These are phyloP conservation scores for Bovichtus diacanthus DNA, from an alignment of 2,797 vertebrate genomes.

Conservation along the genomic window DNA sequence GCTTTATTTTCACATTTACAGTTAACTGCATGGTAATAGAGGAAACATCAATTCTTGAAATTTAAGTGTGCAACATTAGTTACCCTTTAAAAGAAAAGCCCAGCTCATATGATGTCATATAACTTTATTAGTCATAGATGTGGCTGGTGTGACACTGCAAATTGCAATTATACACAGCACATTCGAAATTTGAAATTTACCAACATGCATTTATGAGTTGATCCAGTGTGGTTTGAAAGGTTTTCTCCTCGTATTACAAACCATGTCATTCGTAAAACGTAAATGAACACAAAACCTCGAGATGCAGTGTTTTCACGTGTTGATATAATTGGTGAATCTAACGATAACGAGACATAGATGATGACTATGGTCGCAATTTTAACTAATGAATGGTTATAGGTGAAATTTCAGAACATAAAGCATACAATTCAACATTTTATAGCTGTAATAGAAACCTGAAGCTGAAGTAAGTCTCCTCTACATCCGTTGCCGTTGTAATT, in stretches of 20 bases:
- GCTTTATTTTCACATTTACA: slow-evolving; percentile 2
- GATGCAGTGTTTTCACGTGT: slow-evolving; percentile 2
- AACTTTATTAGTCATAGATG: slow-evolving; percentile 54
- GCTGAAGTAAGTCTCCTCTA: slow-evolving; percentile 40
- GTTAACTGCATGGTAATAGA: background rate
- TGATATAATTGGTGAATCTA: slow-evolving; percentile 5
- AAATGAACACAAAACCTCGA: background rate
- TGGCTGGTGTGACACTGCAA: slow-evolving; percentile 31
- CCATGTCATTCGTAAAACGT: background rate
- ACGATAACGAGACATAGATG: slow-evolving; percentile 12
- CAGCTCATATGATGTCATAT: slow-evolving; percentile 24
- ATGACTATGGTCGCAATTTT: background rate
- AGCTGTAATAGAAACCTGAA: slow-evolving; percentile 40
- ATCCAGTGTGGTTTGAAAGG: background rate
- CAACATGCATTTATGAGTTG: background rate
- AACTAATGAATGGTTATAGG: slow-evolving; percentile 4
- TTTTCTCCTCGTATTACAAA: background rate
- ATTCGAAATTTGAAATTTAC: slow-evolving; percentile 3
- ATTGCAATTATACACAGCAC: slow-evolving; percentile 20
- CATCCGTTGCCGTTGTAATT: slow-evolving; percentile 53
- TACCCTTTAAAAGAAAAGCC: slow-evolving; percentile 38
- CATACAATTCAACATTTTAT: slow-evolving; percentile 26
- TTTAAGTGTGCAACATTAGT: background rate
- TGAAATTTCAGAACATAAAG: slow-evolving; percentile 39
- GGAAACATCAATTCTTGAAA: background rate